Percentiles rank a stretch among this genome's conserved stretches.
Evolutionary conservation across 2,888 invertebrate genomes (phyloP).

Genomic region (Phaedon cochleariae): DNA sequence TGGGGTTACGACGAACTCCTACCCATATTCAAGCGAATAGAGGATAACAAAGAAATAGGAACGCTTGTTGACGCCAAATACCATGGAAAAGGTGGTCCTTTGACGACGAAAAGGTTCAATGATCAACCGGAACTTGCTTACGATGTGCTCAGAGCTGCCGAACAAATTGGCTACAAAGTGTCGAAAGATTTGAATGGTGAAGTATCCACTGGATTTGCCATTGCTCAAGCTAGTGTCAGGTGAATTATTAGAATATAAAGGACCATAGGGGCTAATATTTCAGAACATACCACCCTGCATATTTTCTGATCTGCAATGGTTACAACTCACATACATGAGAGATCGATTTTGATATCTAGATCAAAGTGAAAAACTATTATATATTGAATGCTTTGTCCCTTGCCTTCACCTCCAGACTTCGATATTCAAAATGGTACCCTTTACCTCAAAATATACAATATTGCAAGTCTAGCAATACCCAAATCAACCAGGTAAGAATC

Average conservation of each 20-base stretch:
- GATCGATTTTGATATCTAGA: no score
- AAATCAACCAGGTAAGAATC: no score
- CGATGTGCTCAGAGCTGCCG: conserved; percentile 70
- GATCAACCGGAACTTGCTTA: conserved; percentile 70
- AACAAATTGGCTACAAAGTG: conserved; percentile 70
- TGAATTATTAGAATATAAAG: conserved; percentile 54
- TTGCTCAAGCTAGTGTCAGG: conserved; percentile 72
- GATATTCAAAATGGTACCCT: no score
- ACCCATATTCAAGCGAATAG: conserved; percentile 75
- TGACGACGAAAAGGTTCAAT: conserved; percentile 72
- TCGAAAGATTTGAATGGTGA: conserved; percentile 73
- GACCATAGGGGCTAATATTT: no score
- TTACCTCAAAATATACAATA: no score
- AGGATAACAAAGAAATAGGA: conserved; percentile 72
- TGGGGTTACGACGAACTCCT: conserved; percentile 83
- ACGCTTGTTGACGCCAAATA: conserved; percentile 68
- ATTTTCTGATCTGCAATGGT: no score
- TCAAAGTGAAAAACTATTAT: no score
- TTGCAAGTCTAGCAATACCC: no score
- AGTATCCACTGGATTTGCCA: conserved; percentile 69
- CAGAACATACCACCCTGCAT: no score
- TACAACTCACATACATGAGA: no score
- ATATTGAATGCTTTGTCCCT: no score
- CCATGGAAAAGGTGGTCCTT: conserved; percentile 70
- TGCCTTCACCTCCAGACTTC: no score